Evolutionary conservation across 1,140 invertebrate species (phyloP).

Genomic region (Cheumatopsyche charites): DNA sequence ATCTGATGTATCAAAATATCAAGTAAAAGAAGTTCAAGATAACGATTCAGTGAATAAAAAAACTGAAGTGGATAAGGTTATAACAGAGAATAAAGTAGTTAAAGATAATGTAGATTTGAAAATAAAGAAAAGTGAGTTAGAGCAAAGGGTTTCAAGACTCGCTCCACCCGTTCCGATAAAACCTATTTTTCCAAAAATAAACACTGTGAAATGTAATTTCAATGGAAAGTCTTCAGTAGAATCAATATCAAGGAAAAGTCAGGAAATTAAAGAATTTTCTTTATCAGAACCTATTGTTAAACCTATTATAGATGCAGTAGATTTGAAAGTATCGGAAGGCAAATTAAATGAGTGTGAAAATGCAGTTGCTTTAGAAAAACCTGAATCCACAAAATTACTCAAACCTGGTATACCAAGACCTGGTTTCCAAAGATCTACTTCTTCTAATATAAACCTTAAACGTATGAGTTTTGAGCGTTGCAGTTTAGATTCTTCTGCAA

Average conservation of each 20-base stretch:
- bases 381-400: not conserved
- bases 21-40: no score
- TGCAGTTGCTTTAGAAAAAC: not conserved
- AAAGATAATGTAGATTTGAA: not conserved
- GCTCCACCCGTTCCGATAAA: conserved; percentile 59
- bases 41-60: not conserved
- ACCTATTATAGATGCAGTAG: not conserved
- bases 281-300: no score
- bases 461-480: conserved; percentile 59
- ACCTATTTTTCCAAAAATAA: conserved; percentile 49
- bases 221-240: not conserved
- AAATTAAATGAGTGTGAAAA: not conserved
- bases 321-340: not conserved
- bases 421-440: conserved; percentile 38
- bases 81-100: not conserved
- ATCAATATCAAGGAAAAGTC: not conserved
- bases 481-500: conserved; percentile 58
- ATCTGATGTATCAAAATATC: not conserved
- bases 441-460: conserved; percentile 57
- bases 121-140: conserved; percentile 44
- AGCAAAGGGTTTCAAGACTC: conserved; percentile 52
- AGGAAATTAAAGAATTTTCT: conserved; percentile 4
- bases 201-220: not conserved
- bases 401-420: conserved; percentile 36
- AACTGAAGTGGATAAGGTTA: not conserved